Evolutionary conservation across 2,113 vertebrate species (phyloP).

Genomic region (Silurus asotus): DNA sequence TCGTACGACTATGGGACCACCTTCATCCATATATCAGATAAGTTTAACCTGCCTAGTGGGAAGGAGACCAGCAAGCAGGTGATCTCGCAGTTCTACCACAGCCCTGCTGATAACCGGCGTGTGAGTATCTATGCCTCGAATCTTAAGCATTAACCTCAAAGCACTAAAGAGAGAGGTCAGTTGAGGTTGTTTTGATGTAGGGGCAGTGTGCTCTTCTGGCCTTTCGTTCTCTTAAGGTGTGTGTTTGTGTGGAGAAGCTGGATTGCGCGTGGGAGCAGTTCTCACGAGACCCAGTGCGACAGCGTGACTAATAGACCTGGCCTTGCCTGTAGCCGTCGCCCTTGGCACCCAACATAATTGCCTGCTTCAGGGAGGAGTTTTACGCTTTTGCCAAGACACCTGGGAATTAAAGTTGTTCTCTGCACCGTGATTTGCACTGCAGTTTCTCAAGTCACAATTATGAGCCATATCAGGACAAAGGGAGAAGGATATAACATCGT

Average conservation of each 20-base stretch:
- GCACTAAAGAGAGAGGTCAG: not conserved
- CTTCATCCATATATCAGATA: constrained; percentile 83
- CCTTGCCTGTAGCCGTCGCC: constrained; percentile 22
- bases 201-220: constrained; percentile 5
- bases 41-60: constrained; percentile 72
- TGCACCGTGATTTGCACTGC: constrained; percentile 27
- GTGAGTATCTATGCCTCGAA: constrained; percentile 70
- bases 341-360: constrained; percentile 27
- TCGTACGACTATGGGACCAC: constrained; percentile 91
- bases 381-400: constrained; percentile 21
- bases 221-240: not conserved
- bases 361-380: constrained; percentile 12
- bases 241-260: not conserved
- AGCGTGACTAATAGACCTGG: constrained; percentile 33
- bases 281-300: constrained; percentile 19
- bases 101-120: constrained; percentile 89
- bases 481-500: not conserved
- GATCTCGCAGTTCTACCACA: constrained; percentile 98
- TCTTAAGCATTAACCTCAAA: constrained; percentile 4
- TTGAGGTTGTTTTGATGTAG: not conserved
- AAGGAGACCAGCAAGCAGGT: constrained; percentile 76
- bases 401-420: constrained; percentile 41
- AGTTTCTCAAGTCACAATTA: not conserved
- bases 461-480: not conserved
- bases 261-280: not conserved